Conservation (phyloP, 2,797 vertebrate species). For the Allobates femoralis region DNA sequence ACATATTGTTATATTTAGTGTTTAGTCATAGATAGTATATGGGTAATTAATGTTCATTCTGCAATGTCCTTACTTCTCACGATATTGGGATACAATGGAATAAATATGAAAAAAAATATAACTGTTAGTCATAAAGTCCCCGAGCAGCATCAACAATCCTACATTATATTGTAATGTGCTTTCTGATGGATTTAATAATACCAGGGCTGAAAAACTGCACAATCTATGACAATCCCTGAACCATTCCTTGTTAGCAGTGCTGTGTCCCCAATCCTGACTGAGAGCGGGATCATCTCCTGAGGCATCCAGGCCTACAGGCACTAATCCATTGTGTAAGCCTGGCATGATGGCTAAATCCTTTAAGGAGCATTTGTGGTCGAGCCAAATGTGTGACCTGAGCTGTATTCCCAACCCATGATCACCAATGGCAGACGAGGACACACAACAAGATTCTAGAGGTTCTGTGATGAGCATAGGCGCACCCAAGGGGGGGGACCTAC, state of each 20-base stretch:
- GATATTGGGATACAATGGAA: not conserved
- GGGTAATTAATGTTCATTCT: not conserved
- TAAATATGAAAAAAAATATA: not conserved
- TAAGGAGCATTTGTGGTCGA: not conserved
- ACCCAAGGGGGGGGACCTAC: no score
- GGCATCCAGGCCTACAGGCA: slow-evolving; percentile 5
- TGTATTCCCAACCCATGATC: not conserved
- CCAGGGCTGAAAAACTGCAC: not conserved
- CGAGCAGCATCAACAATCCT: not conserved
- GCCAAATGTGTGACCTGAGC: not conserved
- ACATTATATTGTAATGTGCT: not conserved
- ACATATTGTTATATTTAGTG: not conserved
- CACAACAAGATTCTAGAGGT: not conserved
- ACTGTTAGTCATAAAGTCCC: not conserved
- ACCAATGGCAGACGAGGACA: not conserved
- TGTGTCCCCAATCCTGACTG: not conserved
- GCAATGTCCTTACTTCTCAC: not conserved
- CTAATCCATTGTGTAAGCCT: slow-evolving; percentile 17
- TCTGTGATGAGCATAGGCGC: no score
- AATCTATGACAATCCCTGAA: slow-evolving; percentile 40
- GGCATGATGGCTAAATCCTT: not conserved
- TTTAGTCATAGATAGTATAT: not conserved
- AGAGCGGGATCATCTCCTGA: slow-evolving; percentile 25
- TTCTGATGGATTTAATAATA: not conserved
- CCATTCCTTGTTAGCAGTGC: slow-evolving; percentile 2